Evolutionary conservation across 2,113 vertebrate genomes (phyloP), one percentile per base, ranked within the genome.

Genomic region (Ursus arctos): DNA sequence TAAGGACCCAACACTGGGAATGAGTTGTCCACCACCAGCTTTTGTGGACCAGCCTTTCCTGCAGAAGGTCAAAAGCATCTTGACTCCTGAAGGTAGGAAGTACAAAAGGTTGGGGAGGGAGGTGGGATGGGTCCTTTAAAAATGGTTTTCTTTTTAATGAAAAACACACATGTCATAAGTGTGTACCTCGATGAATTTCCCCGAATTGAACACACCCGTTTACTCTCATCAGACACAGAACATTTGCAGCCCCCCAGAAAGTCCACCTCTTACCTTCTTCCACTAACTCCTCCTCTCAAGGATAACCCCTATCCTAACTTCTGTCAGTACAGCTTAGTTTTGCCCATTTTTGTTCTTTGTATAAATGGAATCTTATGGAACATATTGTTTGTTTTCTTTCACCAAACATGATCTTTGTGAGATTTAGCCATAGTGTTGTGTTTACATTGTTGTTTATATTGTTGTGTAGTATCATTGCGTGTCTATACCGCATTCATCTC

Each of bases 1-100:
- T 93, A 99, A 99, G 98, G 99, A 99, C 90, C 98, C 99, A 31
- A 98, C 98, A 0, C 87, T 99, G 97, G 99, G 99, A 6, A 99
- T 99, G 99, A 99, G 99, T 97, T 99, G 99, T 96, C 99, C 99
- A 0, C 99, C 99, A 0, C 98, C 99, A 85, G 99, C 99, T 31
- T 99, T 99, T 87, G 99, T 99, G 94, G 99, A 99, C 95, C 98
- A 97, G 8, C 28, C 92, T 7, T 99, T 99, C 65, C 98, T 99
- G 86, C 99, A 99, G 95, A 99, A 99, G 95, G 99, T 99, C 85
- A 98, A 95, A 98, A 98, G 96, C 91, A 98, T 99, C 96, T 98
- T 99, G 31, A 99, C 98, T 85, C 98, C 98, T 26, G 98, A 98
- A 99, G 99, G 99, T 99, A 99, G 21, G 97, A 87, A 55, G 49